Evolutionary conservation across 2,888 invertebrate species (phyloP).

Genomic region (Thyatira batis): DNA sequence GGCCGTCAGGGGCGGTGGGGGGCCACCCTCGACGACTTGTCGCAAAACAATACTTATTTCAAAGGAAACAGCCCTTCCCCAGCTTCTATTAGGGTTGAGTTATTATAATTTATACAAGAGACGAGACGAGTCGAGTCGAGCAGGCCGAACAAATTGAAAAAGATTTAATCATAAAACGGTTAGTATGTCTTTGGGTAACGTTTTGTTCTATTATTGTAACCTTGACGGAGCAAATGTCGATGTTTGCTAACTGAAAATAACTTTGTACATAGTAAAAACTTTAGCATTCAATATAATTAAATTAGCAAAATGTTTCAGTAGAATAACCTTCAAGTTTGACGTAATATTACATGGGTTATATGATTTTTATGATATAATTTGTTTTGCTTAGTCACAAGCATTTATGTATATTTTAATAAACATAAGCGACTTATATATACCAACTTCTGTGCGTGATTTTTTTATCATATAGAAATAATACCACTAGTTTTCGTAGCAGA

Average conservation of each 20-base stretch:
- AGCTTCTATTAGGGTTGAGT: not conserved
- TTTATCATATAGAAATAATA: too few species aligned
- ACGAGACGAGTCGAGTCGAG: not conserved
- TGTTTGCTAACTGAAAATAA: too few species aligned
- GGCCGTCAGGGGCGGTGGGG: not conserved
- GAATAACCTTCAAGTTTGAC: too few species aligned
- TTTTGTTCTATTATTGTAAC: not conserved
- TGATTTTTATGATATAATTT: too few species aligned
- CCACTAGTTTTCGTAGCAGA: not conserved
- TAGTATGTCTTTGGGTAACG: not conserved
- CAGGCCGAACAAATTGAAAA: not conserved
- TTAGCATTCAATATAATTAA: too few species aligned
- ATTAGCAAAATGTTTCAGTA: too few species aligned
- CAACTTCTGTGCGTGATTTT: too few species aligned
- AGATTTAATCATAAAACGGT: not conserved
- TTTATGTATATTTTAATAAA: too few species aligned
- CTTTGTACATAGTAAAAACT: too few species aligned
- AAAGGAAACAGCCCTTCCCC: not conserved
- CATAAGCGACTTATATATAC: too few species aligned
- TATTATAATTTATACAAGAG: not conserved
- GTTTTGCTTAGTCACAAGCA: too few species aligned
- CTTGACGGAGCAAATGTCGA: not conserved
- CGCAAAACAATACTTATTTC: conserved; percentile 2
- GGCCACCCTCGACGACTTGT: not conserved
- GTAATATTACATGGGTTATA: too few species aligned